Percentiles rank a stretch among this genome's conserved stretches.
Conservation (phyloP, 2,113 vertebrate genomes). For the Gadus chalcogrammus region DNA sequence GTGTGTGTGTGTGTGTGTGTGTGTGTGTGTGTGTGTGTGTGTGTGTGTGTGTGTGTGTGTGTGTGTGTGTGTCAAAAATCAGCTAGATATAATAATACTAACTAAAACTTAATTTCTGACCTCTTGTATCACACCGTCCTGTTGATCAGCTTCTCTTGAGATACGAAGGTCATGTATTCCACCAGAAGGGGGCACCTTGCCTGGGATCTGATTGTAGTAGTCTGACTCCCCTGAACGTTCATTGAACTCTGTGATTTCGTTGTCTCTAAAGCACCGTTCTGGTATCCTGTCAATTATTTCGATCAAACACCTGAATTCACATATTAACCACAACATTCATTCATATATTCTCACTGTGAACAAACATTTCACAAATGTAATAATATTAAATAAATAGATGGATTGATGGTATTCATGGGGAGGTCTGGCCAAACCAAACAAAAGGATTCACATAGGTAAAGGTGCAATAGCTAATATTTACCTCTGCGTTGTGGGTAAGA, state of each 20-base stretch:
- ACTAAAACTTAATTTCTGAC: constrained; percentile 25
- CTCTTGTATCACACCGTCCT: constrained; percentile 23
- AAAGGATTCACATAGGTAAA: no score
- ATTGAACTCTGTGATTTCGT: constrained; percentile 9
- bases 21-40: no score
- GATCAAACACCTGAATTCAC: background rate
- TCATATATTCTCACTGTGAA: no score
- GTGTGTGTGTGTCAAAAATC: no score
- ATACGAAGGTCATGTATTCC: constrained; percentile 69
- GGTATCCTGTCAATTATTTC: constrained; percentile 45
- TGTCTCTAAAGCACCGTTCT: constrained; percentile 42
- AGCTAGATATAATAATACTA: no score
- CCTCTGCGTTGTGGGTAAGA: constrained; percentile 77
- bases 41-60: no score
- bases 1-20: no score
- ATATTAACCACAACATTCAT: background rate
- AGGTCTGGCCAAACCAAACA: no score
- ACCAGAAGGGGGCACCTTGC: constrained; percentile 74
- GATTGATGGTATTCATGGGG: no score
- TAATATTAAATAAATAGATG: no score
- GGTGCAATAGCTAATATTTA: constrained; percentile 34
- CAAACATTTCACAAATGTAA: no score
- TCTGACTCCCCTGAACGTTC: constrained; percentile 59
- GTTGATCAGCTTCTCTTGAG: constrained; percentile 58
- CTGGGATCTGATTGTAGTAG: constrained; percentile 86